phyloP scores from a whole-genome alignment of 2,113 vertebrate species.

The Piprites chloris region DNA sequence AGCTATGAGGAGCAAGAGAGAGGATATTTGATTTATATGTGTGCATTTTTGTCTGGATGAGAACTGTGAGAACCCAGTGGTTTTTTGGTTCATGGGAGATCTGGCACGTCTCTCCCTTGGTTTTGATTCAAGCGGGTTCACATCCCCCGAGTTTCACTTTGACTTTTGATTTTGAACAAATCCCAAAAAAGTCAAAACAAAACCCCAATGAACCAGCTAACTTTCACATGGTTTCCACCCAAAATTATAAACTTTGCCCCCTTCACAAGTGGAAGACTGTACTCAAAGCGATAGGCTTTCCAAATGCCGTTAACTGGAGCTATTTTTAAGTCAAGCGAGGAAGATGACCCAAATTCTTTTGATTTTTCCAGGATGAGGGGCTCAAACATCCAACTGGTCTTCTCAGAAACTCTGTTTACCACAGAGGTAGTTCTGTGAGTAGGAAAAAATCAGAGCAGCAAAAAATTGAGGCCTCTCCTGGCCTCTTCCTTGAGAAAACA shows the following conservation, averaged over 20 bases:
- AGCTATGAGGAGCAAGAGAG: background rate
- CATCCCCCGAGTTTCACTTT: slow-evolving; percentile 58
- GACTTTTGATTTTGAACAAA: slow-evolving; percentile 43
- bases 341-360: slow-evolving; percentile 24
- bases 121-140: slow-evolving; percentile 57
- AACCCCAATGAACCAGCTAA: background rate
- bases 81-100: slow-evolving; percentile 57
- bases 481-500: background rate
- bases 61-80: slow-evolving; percentile 52
- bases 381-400: background rate
- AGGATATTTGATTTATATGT: slow-evolving; percentile 49
- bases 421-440: background rate
- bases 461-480: background rate
- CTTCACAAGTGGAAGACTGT: background rate
- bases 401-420: background rate
- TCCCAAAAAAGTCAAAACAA: slow-evolving; percentile 39
- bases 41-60: slow-evolving; percentile 16
- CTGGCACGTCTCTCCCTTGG: slow-evolving; percentile 15
- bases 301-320: background rate
- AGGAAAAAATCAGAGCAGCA: background rate
- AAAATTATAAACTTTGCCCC: slow-evolving; percentile 46
- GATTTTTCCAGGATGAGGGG: background rate
- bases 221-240: slow-evolving; percentile 51
- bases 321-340: background rate
- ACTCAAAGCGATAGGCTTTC: background rate